Evolutionary conservation across 2,797 vertebrate species (phyloP), one percentile per base, ranked within the genome.

Genomic region (Eleutherodactylus coqui): DNA sequence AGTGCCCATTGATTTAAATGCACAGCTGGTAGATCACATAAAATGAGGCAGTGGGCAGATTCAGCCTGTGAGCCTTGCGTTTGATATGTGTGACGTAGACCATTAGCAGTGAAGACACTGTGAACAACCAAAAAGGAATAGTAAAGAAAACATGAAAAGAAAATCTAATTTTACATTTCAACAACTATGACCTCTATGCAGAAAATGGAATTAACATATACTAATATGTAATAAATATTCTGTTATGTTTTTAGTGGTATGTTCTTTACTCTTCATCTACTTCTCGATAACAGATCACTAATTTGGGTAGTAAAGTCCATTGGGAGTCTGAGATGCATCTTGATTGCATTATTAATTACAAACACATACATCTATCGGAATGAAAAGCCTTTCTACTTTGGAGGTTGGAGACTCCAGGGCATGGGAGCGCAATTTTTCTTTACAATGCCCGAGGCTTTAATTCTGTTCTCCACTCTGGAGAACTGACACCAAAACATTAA

Each of bases 301-400:
- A 49, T 82, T 70, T 41, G 64, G 27, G 21, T 41, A 34, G 21
- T 82, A 5, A 72, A 82, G 34, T 29, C 49, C 51, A 58, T 9
- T 83, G 69, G 41, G 81, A 58, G 17, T n/a, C 17, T 4, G 17
- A 73, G 36, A 82, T n/a, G 38, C 51, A 41, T 53, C 67, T 72
- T 82, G 60, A 69, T 81, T 53, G 47, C 24, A 82, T 82, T 82
- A 82, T 72, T 72, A 82, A 82, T 72, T 82, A 73, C 72, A 82
- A 55, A 55, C 41, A 53, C 67, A 73, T 58, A 82, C 49, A 55
- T 82, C 67, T 58, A 55, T 77, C 51, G 5, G 36, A 72, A 82
- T 51, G 51, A 72, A 82, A 82, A 72, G 34, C 38, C 67, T 41
- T 58, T 82, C 47, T 82, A 24, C 32, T 73, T 72, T 82, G 49